These are phyloP conservation scores for Diplodus sargus DNA, from an alignment of 2,797 vertebrate genomes.

Conservation along the genomic window DNA sequence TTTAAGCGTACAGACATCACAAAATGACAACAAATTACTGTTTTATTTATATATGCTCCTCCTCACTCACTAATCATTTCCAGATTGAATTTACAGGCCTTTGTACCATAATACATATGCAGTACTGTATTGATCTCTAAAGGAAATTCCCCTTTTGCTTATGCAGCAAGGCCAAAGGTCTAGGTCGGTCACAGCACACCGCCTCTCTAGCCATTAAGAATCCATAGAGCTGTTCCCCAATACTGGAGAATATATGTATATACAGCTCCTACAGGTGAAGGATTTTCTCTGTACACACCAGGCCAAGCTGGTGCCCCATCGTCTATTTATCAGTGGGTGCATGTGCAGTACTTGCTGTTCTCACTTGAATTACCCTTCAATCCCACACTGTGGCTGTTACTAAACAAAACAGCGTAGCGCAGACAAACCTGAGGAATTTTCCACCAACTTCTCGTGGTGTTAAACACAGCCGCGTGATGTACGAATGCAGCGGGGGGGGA, in stretches of 20 bases:
- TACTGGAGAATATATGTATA: slow-evolving; percentile 1
- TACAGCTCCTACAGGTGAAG: slow-evolving; percentile 19
- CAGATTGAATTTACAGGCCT: slow-evolving; percentile 59
- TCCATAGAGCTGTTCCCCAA: slow-evolving; percentile 19
- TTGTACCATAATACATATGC: slow-evolving; percentile 63
- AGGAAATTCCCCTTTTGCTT: slow-evolving; percentile 66
- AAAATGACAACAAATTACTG: slow-evolving; percentile 38
- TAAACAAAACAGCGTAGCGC: slow-evolving; percentile 35
- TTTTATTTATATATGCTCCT: slow-evolving; percentile 52
- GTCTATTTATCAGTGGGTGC: slow-evolving; percentile 38
- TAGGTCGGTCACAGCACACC: slow-evolving; percentile 43
- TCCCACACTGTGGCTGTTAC: slow-evolving; percentile 19
- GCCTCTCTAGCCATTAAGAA: slow-evolving; percentile 18
- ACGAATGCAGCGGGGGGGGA: slow-evolving; percentile 19
- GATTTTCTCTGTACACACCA: slow-evolving; percentile 24
- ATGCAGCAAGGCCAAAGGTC: slow-evolving; percentile 66
- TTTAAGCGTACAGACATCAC: slow-evolving; percentile 18
- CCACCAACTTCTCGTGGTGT: slow-evolving; percentile 13
- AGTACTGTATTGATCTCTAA: slow-evolving; percentile 65
- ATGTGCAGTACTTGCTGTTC: slow-evolving; percentile 17
- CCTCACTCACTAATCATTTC: slow-evolving; percentile 43
- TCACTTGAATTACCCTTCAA: slow-evolving; percentile 28
- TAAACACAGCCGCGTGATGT: slow-evolving; percentile 8
- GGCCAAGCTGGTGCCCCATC: slow-evolving; percentile 11
- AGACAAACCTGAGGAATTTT: slow-evolving; percentile 21